phyloP scores from a whole-genome alignment of 2,888 invertebrate genomes.

The Altica lythri region DNA sequence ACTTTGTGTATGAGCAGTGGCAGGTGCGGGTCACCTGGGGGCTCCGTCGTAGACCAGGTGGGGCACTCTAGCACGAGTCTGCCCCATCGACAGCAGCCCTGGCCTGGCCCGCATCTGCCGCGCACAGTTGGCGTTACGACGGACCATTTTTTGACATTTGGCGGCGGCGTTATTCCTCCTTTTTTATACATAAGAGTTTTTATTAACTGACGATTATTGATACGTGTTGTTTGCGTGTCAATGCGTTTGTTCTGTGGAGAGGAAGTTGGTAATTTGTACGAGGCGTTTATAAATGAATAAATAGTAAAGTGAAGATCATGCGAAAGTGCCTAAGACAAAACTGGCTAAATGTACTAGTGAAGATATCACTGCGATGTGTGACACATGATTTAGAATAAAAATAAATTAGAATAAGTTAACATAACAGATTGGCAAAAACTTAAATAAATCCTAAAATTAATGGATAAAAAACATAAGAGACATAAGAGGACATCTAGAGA shows the following conservation, averaged over 20 bases:
- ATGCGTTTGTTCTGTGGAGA: conserved; percentile 1
- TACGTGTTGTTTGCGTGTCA: neutral
- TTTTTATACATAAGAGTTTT: conserved; percentile 37
- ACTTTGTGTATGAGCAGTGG: conserved; percentile 30
- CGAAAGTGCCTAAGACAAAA: too few species aligned
- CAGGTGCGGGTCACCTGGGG: conserved; percentile 52
- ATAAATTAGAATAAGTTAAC: too few species aligned
- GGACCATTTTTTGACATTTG: conserved; percentile 45
- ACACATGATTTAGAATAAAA: too few species aligned
- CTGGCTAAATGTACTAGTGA: too few species aligned
- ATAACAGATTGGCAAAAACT: neutral
- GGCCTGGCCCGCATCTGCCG: conserved; percentile 46
- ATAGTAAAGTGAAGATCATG: too few species aligned
- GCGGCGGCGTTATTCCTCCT: conserved; percentile 38
- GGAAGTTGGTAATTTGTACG: neutral
- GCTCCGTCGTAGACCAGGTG: conserved; percentile 49
- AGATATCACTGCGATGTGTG: too few species aligned
- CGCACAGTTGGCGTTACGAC: conserved; percentile 44
- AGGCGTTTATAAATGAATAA: neutral
- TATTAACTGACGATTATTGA: conserved; percentile 25
- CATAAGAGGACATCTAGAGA: neutral
- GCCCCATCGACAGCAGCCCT: conserved; percentile 14
- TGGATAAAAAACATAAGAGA: neutral
- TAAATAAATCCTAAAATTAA: neutral
- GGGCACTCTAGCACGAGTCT: conserved; percentile 45